These are phyloP conservation scores for Anarrhichthys ocellatus DNA, from an alignment of 2,113 vertebrate genomes.

Conservation along the genomic window DNA sequence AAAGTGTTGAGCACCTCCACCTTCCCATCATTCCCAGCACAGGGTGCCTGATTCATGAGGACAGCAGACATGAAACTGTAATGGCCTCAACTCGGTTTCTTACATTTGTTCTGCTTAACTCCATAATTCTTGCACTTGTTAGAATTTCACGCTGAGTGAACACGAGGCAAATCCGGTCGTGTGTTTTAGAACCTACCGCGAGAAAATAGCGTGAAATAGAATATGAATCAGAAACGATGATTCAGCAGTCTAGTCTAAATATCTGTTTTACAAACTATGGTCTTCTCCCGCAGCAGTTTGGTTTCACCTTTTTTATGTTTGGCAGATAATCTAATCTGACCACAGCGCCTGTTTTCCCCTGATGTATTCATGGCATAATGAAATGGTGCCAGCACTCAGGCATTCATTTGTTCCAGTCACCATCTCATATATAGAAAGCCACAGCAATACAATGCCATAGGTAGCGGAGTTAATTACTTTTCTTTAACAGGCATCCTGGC, in stretches of 20 bases:
- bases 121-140: conserved; percentile 50
- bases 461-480: conserved; percentile 65
- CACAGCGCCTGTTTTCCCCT: not conserved
- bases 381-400: not conserved
- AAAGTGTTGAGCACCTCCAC: conserved; percentile 31
- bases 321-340: conserved; percentile 27
- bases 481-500: conserved; percentile 42
- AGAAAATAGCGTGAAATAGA: not conserved
- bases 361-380: conserved; percentile 19
- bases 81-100: conserved; percentile 36
- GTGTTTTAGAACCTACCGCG: not conserved
- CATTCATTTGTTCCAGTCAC: conserved; percentile 31
- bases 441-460: conserved; percentile 33
- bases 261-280: not conserved
- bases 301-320: not conserved
- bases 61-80: conserved; percentile 64
- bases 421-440: conserved; percentile 21
- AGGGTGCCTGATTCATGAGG: conserved; percentile 50
- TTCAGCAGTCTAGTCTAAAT: not conserved
- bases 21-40: conserved; percentile 32
- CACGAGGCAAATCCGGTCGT: conserved; percentile 10
- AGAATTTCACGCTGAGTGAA: conserved; percentile 31
- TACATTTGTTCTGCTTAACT: conserved; percentile 43
- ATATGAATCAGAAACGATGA: not conserved
- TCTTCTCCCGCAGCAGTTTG: not conserved